These are phyloP conservation scores for Octomys mimax DNA, from an alignment of 2,797 vertebrate genomes.

Conservation along the genomic window DNA sequence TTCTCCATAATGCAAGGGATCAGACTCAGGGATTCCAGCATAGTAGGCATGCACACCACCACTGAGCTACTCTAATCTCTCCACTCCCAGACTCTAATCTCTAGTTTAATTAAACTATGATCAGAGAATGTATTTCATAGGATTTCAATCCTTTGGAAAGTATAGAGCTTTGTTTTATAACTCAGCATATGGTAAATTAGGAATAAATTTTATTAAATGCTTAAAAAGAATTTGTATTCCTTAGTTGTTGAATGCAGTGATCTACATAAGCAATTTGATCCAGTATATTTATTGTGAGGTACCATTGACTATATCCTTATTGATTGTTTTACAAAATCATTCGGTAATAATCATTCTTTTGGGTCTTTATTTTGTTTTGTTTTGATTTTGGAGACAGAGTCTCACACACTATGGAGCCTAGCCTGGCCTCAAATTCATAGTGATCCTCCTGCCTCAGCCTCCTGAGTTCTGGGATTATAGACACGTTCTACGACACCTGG, in stretches of 20 bases:
- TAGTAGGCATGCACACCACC: background rate
- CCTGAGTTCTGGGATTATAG: background rate
- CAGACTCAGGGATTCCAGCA: background rate
- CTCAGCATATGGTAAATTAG: background rate
- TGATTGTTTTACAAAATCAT: constrained; percentile 8
- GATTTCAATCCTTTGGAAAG: background rate
- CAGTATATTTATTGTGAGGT: background rate
- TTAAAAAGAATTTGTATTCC: constrained; percentile 21
- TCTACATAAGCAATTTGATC: constrained; percentile 1
- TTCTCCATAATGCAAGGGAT: background rate
- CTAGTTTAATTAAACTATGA: background rate
- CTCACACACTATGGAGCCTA: background rate
- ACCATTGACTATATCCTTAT: background rate
- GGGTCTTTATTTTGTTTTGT: background rate
- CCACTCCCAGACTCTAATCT: background rate
- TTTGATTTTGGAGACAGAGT: background rate
- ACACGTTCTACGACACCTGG: background rate
- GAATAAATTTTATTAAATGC: background rate
- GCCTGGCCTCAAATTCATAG: background rate
- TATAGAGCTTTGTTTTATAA: background rate
- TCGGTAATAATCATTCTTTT: background rate
- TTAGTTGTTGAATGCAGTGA: background rate
- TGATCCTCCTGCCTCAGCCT: background rate
- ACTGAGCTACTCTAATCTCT: background rate
- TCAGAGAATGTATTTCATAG: background rate